Evolutionary conservation across 2,113 vertebrate species (phyloP).

Genomic region (Grammomys surdaster): DNA sequence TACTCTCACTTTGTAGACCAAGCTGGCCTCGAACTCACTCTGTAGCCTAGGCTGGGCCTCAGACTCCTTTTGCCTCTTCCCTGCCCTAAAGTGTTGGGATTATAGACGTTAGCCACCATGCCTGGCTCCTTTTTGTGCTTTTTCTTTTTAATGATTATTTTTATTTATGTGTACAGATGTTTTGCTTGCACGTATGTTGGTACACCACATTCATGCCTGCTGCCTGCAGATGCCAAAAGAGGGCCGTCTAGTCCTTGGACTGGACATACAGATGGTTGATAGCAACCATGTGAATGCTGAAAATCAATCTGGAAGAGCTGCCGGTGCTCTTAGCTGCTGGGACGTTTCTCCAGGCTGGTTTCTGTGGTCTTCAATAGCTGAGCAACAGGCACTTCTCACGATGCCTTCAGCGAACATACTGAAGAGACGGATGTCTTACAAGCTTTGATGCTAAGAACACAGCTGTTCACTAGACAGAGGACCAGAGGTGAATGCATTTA

Average conservation of each 20-base stretch:
- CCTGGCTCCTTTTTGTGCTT: neutral
- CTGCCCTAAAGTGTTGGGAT: neutral
- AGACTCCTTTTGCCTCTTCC: neutral
- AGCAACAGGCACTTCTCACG: neutral
- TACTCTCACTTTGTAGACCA: neutral
- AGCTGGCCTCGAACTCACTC: neutral
- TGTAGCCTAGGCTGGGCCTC: neutral
- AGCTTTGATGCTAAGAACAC: constrained; percentile 7
- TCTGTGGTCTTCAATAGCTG: neutral
- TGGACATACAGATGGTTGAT: neutral
- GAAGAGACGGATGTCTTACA: constrained; percentile 11
- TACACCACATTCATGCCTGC: too few species aligned
- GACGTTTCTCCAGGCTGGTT: neutral
- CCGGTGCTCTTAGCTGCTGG: too few species aligned
- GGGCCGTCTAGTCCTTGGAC: neutral
- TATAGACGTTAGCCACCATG: neutral
- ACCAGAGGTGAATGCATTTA: constrained; percentile 31
- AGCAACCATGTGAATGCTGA: neutral
- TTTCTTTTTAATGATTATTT: neutral
- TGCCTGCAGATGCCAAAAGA: too few species aligned
- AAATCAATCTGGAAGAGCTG: neutral
- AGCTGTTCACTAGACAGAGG: constrained; percentile 60
- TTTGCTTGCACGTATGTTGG: neutral
- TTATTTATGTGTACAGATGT: neutral
- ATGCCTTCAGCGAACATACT: constrained; percentile 8